Percentiles rank a stretch among this genome's conserved stretches.
Evolutionary conservation across 2,797 vertebrate genomes (phyloP).

Genomic region (Xerus rutilus): DNA sequence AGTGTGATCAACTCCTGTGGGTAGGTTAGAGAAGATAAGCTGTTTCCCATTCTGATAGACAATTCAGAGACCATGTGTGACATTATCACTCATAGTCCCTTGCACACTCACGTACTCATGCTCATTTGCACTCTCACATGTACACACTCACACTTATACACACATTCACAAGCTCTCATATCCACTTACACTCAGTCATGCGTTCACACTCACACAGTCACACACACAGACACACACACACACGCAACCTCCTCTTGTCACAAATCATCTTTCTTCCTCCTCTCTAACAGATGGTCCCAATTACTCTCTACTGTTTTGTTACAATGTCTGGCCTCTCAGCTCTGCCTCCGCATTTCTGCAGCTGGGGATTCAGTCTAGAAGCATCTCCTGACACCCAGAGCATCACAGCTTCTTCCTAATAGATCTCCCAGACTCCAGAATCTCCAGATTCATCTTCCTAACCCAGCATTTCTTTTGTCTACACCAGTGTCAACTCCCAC

Average conservation of each 20-base stretch:
- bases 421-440: neutral
- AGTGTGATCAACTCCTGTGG: neutral
- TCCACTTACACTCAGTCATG: no score
- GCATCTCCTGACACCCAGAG: neutral
- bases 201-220: no score
- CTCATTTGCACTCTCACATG: neutral
- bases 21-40: neutral
- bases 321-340: neutral
- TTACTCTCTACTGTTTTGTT: neutral
- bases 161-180: neutral
- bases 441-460: neutral
- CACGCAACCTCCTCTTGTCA: no score
- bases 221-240: no score
- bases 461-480: neutral
- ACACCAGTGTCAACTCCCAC: neutral
- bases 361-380: neutral
- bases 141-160: no score
- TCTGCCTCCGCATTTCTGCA: neutral
- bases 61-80: neutral
- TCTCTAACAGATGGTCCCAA: neutral
- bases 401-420: neutral
- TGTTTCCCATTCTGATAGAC: neutral
- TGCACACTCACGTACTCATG: no score
- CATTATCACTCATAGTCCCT: neutral
- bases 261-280: neutral